Evolutionary conservation across 2,113 vertebrate genomes (phyloP), one percentile per base, ranked within the genome.

Genomic region (Spheniscus mendiculus): DNA sequence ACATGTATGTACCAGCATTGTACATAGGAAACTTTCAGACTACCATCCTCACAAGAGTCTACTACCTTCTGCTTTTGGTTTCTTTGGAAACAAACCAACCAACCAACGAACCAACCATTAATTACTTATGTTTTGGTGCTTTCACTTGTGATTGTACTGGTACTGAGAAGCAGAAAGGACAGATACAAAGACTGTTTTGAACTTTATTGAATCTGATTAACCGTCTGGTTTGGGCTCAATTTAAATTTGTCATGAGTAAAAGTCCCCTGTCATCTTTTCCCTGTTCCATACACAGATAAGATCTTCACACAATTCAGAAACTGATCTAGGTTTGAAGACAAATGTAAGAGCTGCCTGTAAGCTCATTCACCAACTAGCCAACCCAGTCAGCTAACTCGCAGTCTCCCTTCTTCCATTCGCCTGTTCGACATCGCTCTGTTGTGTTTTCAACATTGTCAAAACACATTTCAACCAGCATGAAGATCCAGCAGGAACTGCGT

Each of bases 241-340:
- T 93, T 86, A 86, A 74, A 80, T 87, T 89, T 94, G 36, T 81
- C 87, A 91, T 55, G 61, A 91, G 22, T 80, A 78, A 65, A 93
- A 77, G 66, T 58, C 5, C 15, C 34, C 34, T 90, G 74, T 49
- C 67, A 92, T 86, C 30, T 78, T 89, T 62, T n/a, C 36, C 42
- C 29, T 34, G 9, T 67, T 71, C 40, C 32, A 83, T 9, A 50
- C 29, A 87, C 40, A 97, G 66, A 93, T 56, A 42, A 90, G 55
- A 78, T 36, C 59, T 77, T 74, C 83, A 59, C 55, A 65, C 3
- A 27, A 70, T 58, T 72, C 82, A 92, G 63, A 88, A 93, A 72
- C 20, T 40, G 11, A 29, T 50, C 83, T 69, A 32, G 14, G 27
- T 85, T 55, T 94, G 58, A 96, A 76, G 70, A 90, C 44, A 83